Evolutionary conservation across 92 coral and sea anemone species (phyloP).

Genomic region (Paramuricea clavata): DNA sequence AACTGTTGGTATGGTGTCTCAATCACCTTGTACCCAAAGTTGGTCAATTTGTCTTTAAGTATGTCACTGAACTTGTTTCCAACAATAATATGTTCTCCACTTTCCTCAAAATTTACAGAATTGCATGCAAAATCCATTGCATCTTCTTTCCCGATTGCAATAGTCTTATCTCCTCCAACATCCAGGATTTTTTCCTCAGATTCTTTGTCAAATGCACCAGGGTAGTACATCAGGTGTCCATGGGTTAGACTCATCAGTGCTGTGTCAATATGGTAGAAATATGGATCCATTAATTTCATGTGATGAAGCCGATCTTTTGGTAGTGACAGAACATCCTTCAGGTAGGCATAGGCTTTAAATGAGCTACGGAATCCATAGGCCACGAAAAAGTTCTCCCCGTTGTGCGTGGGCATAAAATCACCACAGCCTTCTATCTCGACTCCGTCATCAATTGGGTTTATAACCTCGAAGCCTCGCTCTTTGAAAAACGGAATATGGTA

Average conservation of each 20-base stretch:
- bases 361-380: constrained; percentile 31
- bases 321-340: constrained; percentile 5
- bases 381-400: constrained; percentile 41
- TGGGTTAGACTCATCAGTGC: constrained; percentile 25
- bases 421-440: constrained; percentile 38
- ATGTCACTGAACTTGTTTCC: constrained; percentile 32
- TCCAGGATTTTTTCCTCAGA: constrained; percentile 11
- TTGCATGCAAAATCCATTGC: constrained; percentile 42
- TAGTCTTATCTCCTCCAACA: constrained; percentile 17
- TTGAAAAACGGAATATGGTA: constrained; percentile 18
- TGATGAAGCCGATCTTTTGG: constrained; percentile 35
- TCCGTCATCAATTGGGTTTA: constrained; percentile 35
- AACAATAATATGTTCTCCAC: constrained; percentile 25
- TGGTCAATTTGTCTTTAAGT: not conserved
- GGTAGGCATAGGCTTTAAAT: constrained; percentile 26
- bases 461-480: constrained; percentile 44
- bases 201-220: constrained; percentile 27
- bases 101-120: constrained; percentile 37
- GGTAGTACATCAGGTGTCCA: constrained; percentile 39
- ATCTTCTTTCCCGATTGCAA: constrained; percentile 20
- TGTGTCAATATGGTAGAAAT: constrained; percentile 36
- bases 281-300: constrained; percentile 30
- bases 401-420: constrained; percentile 34
- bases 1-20: constrained; percentile 38
- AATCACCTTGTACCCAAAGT: constrained; percentile 31